Conservation (phyloP, 1,140 invertebrate species). For the Idris sp. region DNA sequence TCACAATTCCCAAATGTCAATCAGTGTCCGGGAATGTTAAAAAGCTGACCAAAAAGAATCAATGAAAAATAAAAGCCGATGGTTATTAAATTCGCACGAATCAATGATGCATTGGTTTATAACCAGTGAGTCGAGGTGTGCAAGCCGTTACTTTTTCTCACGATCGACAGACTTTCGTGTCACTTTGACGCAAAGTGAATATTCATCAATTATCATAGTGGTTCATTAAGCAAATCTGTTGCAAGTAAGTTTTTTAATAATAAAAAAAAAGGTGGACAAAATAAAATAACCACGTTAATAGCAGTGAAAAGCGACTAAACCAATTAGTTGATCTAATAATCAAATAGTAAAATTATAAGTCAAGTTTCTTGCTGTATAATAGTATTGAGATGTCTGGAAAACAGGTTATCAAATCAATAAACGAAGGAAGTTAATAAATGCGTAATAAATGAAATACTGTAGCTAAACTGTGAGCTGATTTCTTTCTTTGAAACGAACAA, state of each 20-base stretch:
- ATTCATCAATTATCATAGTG: slow-evolving; percentile 21
- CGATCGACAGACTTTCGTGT: slow-evolving; percentile 6
- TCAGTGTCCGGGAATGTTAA: no score
- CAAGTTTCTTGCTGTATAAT: background rate
- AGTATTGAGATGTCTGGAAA: background rate
- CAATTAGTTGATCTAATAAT: slow-evolving; percentile 19
- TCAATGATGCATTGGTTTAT: background rate
- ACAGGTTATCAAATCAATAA: background rate
- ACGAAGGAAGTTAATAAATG: background rate
- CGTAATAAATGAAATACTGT: no score
- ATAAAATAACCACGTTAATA: no score
- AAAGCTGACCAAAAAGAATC: no score
- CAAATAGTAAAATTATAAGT: background rate
- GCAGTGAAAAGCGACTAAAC: background rate
- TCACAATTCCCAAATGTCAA: no score
- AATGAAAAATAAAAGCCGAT: no score
- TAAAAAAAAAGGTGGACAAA: background rate
- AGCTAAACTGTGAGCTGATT: no score
- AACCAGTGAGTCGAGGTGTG: background rate
- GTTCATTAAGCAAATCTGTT: slow-evolving; percentile 16
- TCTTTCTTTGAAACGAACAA: no score
- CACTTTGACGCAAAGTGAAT: slow-evolving; percentile 4
- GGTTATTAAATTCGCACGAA: no score
- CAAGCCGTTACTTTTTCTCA: slow-evolving; percentile 8
- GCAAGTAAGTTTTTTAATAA: slow-evolving; percentile 8